Evolutionary conservation across 2,888 invertebrate genomes (phyloP).

Genomic region (Endotricha flammealis): DNA sequence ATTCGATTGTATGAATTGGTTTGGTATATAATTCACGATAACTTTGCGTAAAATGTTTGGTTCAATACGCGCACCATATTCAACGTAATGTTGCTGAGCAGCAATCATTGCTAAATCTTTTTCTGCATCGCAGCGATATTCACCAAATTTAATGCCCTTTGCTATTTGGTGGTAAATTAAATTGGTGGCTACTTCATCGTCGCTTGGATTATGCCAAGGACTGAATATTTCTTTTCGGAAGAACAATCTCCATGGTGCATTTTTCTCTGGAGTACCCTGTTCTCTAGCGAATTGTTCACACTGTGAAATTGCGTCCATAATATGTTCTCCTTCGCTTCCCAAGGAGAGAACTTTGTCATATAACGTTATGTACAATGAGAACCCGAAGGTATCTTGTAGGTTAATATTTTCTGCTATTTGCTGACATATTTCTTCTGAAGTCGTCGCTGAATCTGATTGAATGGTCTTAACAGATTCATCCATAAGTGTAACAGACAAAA

Average conservation of each 20-base stretch:
- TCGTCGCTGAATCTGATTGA: constrained; percentile 94
- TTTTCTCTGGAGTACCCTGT: constrained; percentile 89
- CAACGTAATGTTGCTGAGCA: constrained; percentile 94
- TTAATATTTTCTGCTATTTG: constrained; percentile 87
- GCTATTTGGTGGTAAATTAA: constrained; percentile 93
- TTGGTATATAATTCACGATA: constrained; percentile 89
- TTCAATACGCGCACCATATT: constrained; percentile 83
- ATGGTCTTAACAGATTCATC: constrained; percentile 89
- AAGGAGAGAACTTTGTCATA: constrained; percentile 94
- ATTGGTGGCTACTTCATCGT: constrained; percentile 89
- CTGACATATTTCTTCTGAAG: constrained; percentile 90
- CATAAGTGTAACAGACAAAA: constrained; percentile 91
- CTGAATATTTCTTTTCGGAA: constrained; percentile 93
- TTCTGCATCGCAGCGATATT: constrained; percentile 91
- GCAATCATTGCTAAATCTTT: constrained; percentile 92
- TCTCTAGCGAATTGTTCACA: constrained; percentile 97
- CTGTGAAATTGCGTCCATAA: constrained; percentile 97
- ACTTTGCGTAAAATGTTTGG: constrained; percentile 83
- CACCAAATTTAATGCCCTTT: constrained; percentile 93
- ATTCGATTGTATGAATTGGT: constrained; percentile 81
- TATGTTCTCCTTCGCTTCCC: constrained; percentile 92
- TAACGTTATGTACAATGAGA: constrained; percentile 93
- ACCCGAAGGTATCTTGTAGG: constrained; percentile 91
- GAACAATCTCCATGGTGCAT: constrained; percentile 92
- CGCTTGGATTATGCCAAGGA: constrained; percentile 93